Base-by-base conservation (phyloP, 2,888 invertebrate genomes). In the Drosophila suboccidentalis region DNA sequence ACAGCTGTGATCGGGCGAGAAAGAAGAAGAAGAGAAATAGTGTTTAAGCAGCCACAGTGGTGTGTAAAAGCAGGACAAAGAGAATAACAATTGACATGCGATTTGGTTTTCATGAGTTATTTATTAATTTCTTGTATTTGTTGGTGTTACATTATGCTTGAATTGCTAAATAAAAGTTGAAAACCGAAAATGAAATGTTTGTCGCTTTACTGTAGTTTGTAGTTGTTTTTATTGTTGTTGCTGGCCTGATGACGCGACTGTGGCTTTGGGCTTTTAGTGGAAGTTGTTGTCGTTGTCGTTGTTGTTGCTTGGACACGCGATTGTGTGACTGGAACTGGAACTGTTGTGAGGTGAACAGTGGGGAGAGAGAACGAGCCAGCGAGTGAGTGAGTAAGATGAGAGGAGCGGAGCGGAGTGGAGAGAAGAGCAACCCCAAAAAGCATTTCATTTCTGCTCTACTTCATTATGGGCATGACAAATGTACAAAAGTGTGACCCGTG, bases 391-490 rank as follows among this genome's bases (percentile, higher is more conserved):
- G 50, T 47, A 10, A 60, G 50, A 15, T 19, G 22, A 22, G 29
- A 22, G 54, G 26, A 22, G 49, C 13, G 43, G 15, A n/a, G 38
- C 0, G 38, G 43, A 19, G 17, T 10, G 43, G 1, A 10, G 29
- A 10, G 61, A 15, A 72, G 76, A 71, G 67, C 85, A 84, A 82
- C 77, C 76, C 76, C 55, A 65, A 63, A 63, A 63, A 63, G 75
- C 68, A 69, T 73, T 77, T 70, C 68, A 69, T 73, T 77, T 70
- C 41, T 79, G 74, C 74, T 79, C 76, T 80, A 83, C 87, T 83
- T 78, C 81, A 83, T 83, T 80, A 83, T 86, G 82, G 60, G 68
- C 73, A 86, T 78, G 78, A 77, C 78, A 77, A 77, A 78, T 77
- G 74, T 74, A 51, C 73, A 68, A 72, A 62, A 63, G 43, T 77